These are phyloP conservation scores for Cynodonichthys magdalenae DNA, from an alignment of 2,797 vertebrate genomes.

Conservation along the genomic window DNA sequence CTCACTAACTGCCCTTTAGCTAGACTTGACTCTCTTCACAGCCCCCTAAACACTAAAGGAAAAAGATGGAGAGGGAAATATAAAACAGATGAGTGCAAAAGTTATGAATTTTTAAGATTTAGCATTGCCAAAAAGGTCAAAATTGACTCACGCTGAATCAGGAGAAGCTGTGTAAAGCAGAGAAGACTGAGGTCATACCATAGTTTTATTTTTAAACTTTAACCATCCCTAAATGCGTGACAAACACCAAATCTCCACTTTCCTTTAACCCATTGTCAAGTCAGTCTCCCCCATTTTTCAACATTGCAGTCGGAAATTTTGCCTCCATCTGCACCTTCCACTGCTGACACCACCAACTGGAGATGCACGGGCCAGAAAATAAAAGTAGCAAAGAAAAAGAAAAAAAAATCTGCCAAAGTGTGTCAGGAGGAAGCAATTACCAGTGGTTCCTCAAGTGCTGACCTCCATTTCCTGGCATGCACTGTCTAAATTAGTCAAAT, in stretches of 20 bases:
- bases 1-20: constrained; percentile 53
- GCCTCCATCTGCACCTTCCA: constrained; percentile 7
- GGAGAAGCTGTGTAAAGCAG: too few species aligned
- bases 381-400: constrained; percentile 18
- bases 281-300: background rate
- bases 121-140: background rate
- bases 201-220: background rate
- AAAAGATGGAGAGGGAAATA: background rate
- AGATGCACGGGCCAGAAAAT: constrained; percentile 12
- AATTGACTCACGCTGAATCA: background rate
- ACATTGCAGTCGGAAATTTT: background rate
- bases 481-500: constrained; percentile 46
- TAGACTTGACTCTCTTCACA: constrained; percentile 20
- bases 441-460: constrained; percentile 34
- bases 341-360: constrained; percentile 17
- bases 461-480: constrained; percentile 60
- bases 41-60: constrained; percentile 4
- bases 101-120: background rate
- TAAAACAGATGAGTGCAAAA: background rate
- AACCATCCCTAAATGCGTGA: background rate
- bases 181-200: too few species aligned
- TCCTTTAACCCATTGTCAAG: background rate
- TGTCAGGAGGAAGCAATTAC: constrained; percentile 66
- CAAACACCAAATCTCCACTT: background rate
- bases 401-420: constrained; percentile 39